phyloP scores from a whole-genome alignment of 2,797 vertebrate genomes.

The Centropyge bicolor region DNA sequence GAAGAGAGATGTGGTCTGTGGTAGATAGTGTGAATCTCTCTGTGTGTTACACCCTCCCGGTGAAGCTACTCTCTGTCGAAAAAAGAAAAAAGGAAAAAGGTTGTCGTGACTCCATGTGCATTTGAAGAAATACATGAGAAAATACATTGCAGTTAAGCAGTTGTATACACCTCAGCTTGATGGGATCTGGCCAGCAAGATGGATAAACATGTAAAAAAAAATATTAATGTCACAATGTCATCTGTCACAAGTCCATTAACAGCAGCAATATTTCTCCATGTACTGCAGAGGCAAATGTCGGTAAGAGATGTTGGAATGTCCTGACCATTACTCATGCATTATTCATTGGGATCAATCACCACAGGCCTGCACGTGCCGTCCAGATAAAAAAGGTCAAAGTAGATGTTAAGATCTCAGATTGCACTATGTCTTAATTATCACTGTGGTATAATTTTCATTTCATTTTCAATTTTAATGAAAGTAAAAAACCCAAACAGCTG shows the following conservation, averaged over 20 bases:
- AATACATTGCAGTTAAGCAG: constrained; percentile 40
- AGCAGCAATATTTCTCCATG: constrained; percentile 1
- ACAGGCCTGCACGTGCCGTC: constrained; percentile 32
- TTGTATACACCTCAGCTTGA: constrained; percentile 29
- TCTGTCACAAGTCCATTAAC: constrained; percentile 25
- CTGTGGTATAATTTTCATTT: constrained; percentile 15
- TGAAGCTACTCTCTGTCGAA: constrained; percentile 16
- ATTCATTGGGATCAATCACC: constrained; percentile 57
- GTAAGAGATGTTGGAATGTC: constrained; percentile 39
- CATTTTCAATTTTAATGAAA: constrained; percentile 9
- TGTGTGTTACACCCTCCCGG: constrained; percentile 14
- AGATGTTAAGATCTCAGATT: constrained; percentile 45
- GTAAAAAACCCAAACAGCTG: not conserved
- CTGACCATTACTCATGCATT: constrained; percentile 60
- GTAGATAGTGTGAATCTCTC: constrained; percentile 26
- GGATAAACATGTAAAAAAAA: constrained; percentile 11
- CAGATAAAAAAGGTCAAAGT: constrained; percentile 56
- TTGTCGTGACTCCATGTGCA: constrained; percentile 18
- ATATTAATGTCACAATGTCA: constrained; percentile 16
- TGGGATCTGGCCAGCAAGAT: constrained; percentile 24
- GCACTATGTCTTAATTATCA: constrained; percentile 24
- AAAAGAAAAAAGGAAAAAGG: not conserved
- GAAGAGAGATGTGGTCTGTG: constrained; percentile 25
- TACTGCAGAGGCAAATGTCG: constrained; percentile 46
- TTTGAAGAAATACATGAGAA: constrained; percentile 22